phyloP scores from a whole-genome alignment of 2,113 vertebrate species.

The Psettodes erumei region DNA sequence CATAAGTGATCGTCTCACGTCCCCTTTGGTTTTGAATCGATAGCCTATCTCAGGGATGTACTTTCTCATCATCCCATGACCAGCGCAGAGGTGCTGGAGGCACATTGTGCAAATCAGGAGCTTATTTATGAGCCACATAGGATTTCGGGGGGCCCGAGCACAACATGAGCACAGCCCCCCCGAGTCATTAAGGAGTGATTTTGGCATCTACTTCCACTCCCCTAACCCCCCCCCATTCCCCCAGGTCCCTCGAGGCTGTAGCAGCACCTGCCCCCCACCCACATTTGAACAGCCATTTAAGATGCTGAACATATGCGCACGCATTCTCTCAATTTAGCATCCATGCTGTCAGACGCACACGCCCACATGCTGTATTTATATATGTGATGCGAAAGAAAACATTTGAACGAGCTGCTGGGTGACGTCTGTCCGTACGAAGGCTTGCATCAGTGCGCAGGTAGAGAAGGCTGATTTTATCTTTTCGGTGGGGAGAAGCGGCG shows the following conservation, averaged over 20 bases:
- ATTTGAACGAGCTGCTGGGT: conserved; percentile 34
- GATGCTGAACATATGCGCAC: conserved; percentile 75
- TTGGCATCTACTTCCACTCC: conserved; percentile 68
- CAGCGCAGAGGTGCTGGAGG: conserved; percentile 42
- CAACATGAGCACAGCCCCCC: conserved; percentile 58
- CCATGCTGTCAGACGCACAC: conserved; percentile 52
- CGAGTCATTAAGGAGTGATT: conserved; percentile 83
- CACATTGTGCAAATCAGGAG: conserved; percentile 73
- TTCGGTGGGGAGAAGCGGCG: not conserved
- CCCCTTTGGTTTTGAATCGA: conserved; percentile 18
- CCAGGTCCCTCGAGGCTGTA: conserved; percentile 53
- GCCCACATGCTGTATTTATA: conserved; percentile 52
- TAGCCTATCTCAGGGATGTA: conserved; percentile 12
- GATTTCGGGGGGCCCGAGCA: conserved; percentile 64
- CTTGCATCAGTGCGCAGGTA: conserved; percentile 1
- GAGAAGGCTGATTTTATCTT: not conserved
- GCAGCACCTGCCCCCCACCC: conserved; percentile 80
- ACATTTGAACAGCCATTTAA: conserved; percentile 65
- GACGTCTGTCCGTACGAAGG: conserved; percentile 32
- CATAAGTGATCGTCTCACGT: not conserved
- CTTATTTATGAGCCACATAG: conserved; percentile 78
- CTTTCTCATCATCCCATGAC: conserved; percentile 36
- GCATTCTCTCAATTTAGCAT: conserved; percentile 59
- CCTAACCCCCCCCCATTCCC: conserved; percentile 12
- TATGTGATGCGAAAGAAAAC: conserved; percentile 46